Base-by-base conservation (phyloP, 1,140 invertebrate genomes). In the Ceratosolen fusciceps region DNA sequence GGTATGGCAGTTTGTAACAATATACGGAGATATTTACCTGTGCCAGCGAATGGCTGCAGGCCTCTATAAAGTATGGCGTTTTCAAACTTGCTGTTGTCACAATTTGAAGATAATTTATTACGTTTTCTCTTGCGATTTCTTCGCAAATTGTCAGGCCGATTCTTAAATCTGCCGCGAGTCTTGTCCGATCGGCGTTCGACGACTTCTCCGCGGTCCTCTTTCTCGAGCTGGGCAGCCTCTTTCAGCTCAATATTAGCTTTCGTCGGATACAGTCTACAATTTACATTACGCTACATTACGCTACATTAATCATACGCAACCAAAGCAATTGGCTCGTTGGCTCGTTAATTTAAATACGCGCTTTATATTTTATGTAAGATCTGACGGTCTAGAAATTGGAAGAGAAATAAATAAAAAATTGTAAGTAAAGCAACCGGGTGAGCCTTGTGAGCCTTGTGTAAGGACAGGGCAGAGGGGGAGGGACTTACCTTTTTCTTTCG, bases 401-500 rank as follows among this genome's bases (percentile, higher is more conserved):
- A n/a, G n/a, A n/a, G n/a, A n/a, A n/a, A n/a, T n/a, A n/a, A n/a
- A n/a, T n/a, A n/a, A n/a, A n/a, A n/a, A n/a, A n/a, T n/a, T n/a
- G n/a, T n/a, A n/a, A n/a, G n/a, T n/a, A n/a, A n/a, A n/a, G n/a
- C n/a, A n/a, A n/a, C n/a, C n/a, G n/a, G n/a, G n/a, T n/a, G n/a
- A n/a, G n/a, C n/a, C n/a, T n/a, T n/a, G n/a, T n/a, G n/a, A n/a
- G n/a, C n/a, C n/a, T n/a, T n/a, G n/a, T n/a, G n/a, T n/a, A n/a
- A n/a, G n/a, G n/a, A n/a, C n/a, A n/a, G n/a, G n/a, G n/a, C n/a
- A n/a, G n/a, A n/a, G n/a, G n/a, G n/a, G n/a, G n/a, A n/a, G n/a
- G n/a, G 7, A 39, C 81, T 86, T 86, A 93, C 89, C 92, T 94
- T 87, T 94, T 95, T 76, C 96, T 91, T 82, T 97, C 96, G 68